phyloP scores from a whole-genome alignment of 1,140 invertebrate species.

The Marisa cornuarietis region DNA sequence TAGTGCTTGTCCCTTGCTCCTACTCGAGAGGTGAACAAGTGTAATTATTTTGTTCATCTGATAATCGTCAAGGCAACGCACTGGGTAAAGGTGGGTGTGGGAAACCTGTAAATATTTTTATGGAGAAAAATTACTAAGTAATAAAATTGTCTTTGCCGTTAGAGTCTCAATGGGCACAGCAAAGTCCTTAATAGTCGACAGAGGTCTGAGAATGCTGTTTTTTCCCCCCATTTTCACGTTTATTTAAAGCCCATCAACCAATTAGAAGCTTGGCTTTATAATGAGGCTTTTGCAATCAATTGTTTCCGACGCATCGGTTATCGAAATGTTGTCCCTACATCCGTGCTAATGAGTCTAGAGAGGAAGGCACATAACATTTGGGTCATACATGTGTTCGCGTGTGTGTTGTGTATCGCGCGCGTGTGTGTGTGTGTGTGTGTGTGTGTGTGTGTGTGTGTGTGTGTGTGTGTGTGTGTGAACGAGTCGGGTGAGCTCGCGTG shows the following conservation, averaged over 20 bases:
- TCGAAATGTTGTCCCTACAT: too few species aligned
- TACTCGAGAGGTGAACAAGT: too few species aligned
- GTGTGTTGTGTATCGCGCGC: slow-evolving; percentile 18
- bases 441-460: slow-evolving; percentile 21
- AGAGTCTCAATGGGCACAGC: too few species aligned
- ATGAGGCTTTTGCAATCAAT: background rate
- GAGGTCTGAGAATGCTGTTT: background rate
- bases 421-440: slow-evolving; percentile 14
- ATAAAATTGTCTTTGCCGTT: too few species aligned
- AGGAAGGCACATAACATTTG: too few species aligned
- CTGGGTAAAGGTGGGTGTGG: too few species aligned
- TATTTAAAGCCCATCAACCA: background rate
- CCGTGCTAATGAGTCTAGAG: background rate
- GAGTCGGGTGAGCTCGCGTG: background rate
- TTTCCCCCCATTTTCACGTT: background rate
- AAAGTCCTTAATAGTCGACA: too few species aligned
- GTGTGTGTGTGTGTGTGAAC: slow-evolving; percentile 2
- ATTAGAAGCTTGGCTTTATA: background rate
- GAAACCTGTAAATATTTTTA: too few species aligned
- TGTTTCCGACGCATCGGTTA: background rate
- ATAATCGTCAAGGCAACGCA: too few species aligned
- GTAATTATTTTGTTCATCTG: too few species aligned
- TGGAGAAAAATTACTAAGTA: too few species aligned
- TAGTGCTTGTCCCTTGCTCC: too few species aligned
- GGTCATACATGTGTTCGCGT: slow-evolving; percentile 6